Percentiles rank a stretch among this genome's conserved stretches.
These are phyloP conservation scores for Napeogenes sylphis DNA, from an alignment of 2,888 invertebrate genomes.

Conservation along the genomic window DNA sequence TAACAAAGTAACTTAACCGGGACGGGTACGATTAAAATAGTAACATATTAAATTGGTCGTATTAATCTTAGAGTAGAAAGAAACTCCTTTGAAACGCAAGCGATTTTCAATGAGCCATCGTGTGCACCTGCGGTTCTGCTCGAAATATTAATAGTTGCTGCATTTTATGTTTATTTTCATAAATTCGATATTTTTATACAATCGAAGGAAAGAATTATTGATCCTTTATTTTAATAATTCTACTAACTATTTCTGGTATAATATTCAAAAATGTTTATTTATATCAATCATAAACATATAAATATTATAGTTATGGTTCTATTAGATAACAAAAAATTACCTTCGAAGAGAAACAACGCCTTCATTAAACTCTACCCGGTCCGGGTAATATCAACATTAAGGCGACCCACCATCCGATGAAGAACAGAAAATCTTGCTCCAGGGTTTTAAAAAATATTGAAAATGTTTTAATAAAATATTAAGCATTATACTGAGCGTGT, in stretches of 20 bases:
- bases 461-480: slow-evolving; percentile 46
- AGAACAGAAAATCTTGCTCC: slow-evolving; percentile 17
- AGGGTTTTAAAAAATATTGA: slow-evolving; percentile 35
- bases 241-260: not conserved
- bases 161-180: slow-evolving; percentile 15
- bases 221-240: too few species aligned
- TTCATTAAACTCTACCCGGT: too few species aligned
- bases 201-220: too few species aligned
- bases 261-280: not conserved
- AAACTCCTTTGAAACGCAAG: slow-evolving; percentile 23
- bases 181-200: not conserved
- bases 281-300: too few species aligned
- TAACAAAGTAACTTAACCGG: not conserved
- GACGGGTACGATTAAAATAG: not conserved
- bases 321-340: too few species aligned
- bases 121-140: slow-evolving; percentile 37
- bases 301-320: too few species aligned
- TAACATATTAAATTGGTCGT: not conserved
- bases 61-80: slow-evolving; percentile 8
- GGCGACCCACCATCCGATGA: slow-evolving; percentile 10
- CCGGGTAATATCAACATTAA: slow-evolving; percentile 16
- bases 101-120: slow-evolving; percentile 41
- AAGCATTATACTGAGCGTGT: slow-evolving; percentile 22
- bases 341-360: slow-evolving; percentile 3
- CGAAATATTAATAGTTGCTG: slow-evolving; percentile 38